These are phyloP conservation scores for Harpagoxenus sublaevis DNA, from an alignment of 2,888 invertebrate species.

Conservation along the genomic window DNA sequence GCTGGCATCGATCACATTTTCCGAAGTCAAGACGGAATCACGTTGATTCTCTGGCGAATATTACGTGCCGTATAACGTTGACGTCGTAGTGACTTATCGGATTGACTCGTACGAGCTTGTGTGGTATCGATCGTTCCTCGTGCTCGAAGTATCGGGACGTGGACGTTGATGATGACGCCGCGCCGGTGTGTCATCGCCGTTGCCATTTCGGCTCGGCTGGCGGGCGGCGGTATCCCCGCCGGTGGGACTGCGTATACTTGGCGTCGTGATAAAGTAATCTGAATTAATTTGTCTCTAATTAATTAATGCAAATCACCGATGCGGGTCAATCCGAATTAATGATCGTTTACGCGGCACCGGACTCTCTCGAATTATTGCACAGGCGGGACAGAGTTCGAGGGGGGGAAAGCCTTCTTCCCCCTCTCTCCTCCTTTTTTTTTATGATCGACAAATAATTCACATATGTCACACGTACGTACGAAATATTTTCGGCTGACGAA, in stretches of 20 bases:
- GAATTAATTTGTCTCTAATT: conserved; percentile 77
- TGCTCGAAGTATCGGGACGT: conserved; percentile 66
- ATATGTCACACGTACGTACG: conserved; percentile 54
- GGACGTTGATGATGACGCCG: conserved; percentile 70
- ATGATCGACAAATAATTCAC: conserved; percentile 62
- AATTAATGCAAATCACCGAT: conserved; percentile 75
- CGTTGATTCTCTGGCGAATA: conserved; percentile 49
- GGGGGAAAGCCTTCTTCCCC: background rate
- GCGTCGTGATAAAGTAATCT: conserved; percentile 75
- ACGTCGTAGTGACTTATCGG: conserved; percentile 66
- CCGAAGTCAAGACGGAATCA: conserved; percentile 16
- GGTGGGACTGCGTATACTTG: conserved; percentile 62
- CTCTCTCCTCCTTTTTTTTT: conserved; percentile 23
- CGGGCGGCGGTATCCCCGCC: conserved; percentile 49
- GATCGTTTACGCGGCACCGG: conserved; percentile 69
- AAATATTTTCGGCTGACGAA: conserved; percentile 33
- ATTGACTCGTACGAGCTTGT: conserved; percentile 69
- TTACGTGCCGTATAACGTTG: conserved; percentile 56
- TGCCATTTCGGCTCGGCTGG: conserved; percentile 56
- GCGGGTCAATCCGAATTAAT: conserved; percentile 66
- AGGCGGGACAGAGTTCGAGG: conserved; percentile 49
- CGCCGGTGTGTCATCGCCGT: conserved; percentile 58
- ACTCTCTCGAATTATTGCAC: conserved; percentile 45
- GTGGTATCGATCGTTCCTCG: conserved; percentile 68
- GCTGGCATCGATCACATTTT: conserved; percentile 15